Conservation (phyloP, 2,888 invertebrate species). For the Leptopilina drosophilae region DNA sequence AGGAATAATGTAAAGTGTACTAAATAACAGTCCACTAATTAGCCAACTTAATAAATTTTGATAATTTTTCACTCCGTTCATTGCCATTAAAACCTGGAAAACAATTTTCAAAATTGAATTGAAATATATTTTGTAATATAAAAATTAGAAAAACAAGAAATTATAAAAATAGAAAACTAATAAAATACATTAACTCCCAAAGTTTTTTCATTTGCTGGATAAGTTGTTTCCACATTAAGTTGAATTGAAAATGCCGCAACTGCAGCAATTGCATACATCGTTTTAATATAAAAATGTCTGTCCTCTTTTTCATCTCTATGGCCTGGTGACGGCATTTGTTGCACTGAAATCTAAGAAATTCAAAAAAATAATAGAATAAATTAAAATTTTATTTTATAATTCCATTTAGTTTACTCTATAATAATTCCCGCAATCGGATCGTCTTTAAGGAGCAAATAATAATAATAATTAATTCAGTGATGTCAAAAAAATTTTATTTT, state of each 20-base stretch:
- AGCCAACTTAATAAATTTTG: slow-evolving; percentile 73
- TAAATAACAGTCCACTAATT: slow-evolving; percentile 66
- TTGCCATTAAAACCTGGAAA: slow-evolving; percentile 71
- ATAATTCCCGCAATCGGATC: no score
- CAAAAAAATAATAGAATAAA: slow-evolving; percentile 3
- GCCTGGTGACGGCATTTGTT: slow-evolving; percentile 73
- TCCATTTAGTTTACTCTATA: no score
- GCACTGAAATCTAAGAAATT: slow-evolving; percentile 65
- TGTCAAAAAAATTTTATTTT: no score
- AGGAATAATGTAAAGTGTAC: slow-evolving; percentile 65
- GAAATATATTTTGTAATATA: background rate
- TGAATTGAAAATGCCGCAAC: slow-evolving; percentile 68
- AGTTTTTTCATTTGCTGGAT: slow-evolving; percentile 70
- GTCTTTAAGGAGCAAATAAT: no score
- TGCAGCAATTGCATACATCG: slow-evolving; percentile 63
- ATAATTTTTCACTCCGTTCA: slow-evolving; percentile 71
- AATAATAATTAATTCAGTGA: no score
- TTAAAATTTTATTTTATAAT: no score
- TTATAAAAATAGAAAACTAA: background rate
- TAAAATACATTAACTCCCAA: slow-evolving; percentile 71
- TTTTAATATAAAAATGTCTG: slow-evolving; percentile 53
- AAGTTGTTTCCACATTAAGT: slow-evolving; percentile 68
- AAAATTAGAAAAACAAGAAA: background rate
- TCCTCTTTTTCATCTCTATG: slow-evolving; percentile 54
- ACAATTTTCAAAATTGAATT: background rate